A percentile compares a stretch with the other conserved stretches of the same genome.
Evolutionary conservation across 2,888 invertebrate species (phyloP).

Genomic region (Mycalesis mineus): DNA sequence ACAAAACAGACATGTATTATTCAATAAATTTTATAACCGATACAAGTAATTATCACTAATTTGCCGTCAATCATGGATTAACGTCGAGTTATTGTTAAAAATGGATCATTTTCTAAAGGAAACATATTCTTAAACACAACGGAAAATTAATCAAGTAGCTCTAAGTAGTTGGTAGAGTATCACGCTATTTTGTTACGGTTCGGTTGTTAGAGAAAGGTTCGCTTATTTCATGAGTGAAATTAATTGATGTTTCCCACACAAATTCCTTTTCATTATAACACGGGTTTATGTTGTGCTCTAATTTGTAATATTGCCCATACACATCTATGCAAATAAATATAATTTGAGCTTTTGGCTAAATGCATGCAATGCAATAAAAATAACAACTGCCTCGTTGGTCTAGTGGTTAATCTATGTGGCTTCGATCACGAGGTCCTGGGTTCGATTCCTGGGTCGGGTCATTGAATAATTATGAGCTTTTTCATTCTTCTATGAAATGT

Average conservation of each 20-base stretch:
- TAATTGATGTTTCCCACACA: slow-evolving; percentile 28
- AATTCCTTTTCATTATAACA: slow-evolving; percentile 23
- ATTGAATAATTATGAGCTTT: too few species aligned
- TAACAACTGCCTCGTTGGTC: too few species aligned
- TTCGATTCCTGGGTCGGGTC: too few species aligned
- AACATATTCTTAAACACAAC: slow-evolving; percentile 16
- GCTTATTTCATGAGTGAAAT: slow-evolving; percentile 28
- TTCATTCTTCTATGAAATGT: too few species aligned
- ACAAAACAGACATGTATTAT: not conserved
- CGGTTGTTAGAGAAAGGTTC: slow-evolving; percentile 29
- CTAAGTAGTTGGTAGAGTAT: slow-evolving; percentile 15
- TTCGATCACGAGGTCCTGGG: too few species aligned
- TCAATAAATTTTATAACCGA: not conserved
- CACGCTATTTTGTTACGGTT: slow-evolving; percentile 29
- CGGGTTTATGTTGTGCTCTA: not conserved
- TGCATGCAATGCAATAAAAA: too few species aligned
- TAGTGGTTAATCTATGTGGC: too few species aligned
- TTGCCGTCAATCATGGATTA: not conserved
- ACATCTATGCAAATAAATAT: too few species aligned
- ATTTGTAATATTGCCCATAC: not conserved
- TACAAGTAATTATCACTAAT: not conserved
- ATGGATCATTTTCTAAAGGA: slow-evolving; percentile 12
- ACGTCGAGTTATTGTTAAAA: not conserved
- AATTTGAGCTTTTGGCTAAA: too few species aligned
- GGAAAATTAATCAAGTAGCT: slow-evolving; percentile 21